phyloP scores from a whole-genome alignment of 2,888 invertebrate species.

The Andrena haemorrhoa region DNA sequence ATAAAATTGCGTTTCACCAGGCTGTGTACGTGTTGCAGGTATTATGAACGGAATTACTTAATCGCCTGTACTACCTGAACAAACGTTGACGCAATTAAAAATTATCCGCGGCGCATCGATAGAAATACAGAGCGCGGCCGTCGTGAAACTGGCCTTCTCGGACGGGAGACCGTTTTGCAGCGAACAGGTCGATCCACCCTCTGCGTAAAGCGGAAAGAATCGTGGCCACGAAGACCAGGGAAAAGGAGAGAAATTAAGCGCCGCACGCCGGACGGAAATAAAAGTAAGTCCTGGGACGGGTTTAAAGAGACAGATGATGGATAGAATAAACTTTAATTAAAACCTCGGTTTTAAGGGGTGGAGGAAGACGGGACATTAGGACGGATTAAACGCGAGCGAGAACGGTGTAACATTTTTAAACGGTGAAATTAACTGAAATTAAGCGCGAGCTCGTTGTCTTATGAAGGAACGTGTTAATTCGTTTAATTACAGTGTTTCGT shows the following conservation, averaged over 20 bases:
- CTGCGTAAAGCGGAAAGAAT: conserved; percentile 10
- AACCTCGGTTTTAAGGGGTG: conserved; percentile 53
- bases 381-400: conserved; percentile 52
- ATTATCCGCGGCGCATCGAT: conserved; percentile 11
- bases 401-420: conserved; percentile 55
- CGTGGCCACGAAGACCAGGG: background rate
- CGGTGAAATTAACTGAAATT: conserved; percentile 42
- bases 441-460: conserved; percentile 12
- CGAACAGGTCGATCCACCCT: background rate
- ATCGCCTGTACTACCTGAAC: conserved; percentile 16
- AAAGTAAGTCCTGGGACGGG: conserved; percentile 55
- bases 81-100: conserved; percentile 18
- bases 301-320: conserved; percentile 58
- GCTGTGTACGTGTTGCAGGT: background rate
- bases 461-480: conserved; percentile 20
- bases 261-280: conserved; percentile 56
- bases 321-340: conserved; percentile 71
- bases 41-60: conserved; percentile 8
- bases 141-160: background rate
- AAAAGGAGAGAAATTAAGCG: conserved; percentile 44
- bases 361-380: conserved; percentile 35
- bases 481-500: conserved; percentile 13
- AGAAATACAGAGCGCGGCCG: background rate
- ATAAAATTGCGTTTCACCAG: background rate
- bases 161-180: background rate